These are phyloP conservation scores for Chaenogobius annularis DNA, from an alignment of 2,113 vertebrate species.

Conservation along the genomic window DNA sequence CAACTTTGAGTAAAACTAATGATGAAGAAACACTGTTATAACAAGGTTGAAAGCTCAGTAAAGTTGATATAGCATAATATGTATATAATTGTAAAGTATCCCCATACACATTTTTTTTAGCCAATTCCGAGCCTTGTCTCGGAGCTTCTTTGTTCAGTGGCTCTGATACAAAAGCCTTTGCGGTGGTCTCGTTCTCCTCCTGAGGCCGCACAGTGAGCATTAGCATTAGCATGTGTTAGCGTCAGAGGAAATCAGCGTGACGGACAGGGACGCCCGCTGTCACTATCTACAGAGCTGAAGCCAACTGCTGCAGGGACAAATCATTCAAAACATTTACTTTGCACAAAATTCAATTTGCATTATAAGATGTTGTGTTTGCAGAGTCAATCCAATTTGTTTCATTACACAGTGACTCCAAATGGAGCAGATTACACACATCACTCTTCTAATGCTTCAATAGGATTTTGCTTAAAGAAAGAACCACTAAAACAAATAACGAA, in stretches of 20 bases:
- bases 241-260: slow-evolving; percentile 40
- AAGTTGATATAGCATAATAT: too few species aligned
- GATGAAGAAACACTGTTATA: too few species aligned
- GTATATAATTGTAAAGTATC: too few species aligned
- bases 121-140: too few species aligned
- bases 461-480: too few species aligned
- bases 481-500: too few species aligned
- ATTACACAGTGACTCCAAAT: slow-evolving; percentile 15
- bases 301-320: slow-evolving; percentile 31
- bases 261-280: slow-evolving; percentile 22
- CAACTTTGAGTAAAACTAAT: too few species aligned
- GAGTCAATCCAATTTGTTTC: slow-evolving; percentile 16
- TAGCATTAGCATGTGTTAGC: slow-evolving; percentile 28
- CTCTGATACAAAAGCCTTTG: neutral
- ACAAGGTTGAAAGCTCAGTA: too few species aligned
- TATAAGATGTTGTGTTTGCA: slow-evolving; percentile 30
- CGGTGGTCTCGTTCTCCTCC: neutral
- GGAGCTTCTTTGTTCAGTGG: neutral
- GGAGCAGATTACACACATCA: slow-evolving; percentile 29
- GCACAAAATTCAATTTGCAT: slow-evolving; percentile 46
- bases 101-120: too few species aligned
- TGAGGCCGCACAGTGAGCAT: neutral
- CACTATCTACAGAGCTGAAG: slow-evolving; percentile 24
- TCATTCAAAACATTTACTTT: slow-evolving; percentile 16
- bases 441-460: neutral